These are phyloP conservation scores for Microtus montanus DNA, from an alignment of 2,113 vertebrate genomes.

Conservation along the genomic window DNA sequence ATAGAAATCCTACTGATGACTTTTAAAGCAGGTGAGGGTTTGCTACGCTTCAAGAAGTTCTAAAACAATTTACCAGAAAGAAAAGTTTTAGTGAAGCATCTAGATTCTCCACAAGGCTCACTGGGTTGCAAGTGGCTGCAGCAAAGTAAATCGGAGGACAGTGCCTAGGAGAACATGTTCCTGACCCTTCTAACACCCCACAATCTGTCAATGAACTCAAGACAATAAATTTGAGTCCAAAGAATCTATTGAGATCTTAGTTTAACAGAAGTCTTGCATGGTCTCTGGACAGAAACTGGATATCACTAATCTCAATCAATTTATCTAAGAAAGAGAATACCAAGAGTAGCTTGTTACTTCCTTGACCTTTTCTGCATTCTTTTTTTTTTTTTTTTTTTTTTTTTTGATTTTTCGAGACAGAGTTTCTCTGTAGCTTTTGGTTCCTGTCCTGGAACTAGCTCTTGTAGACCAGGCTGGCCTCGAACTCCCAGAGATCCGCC, in stretches of 20 bases:
- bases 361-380: neutral
- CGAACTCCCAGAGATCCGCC: too few species aligned
- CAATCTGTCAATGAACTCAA: neutral
- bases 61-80: neutral
- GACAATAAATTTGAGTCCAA: neutral
- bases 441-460: too few species aligned
- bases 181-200: neutral
- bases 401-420: too few species aligned
- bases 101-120: neutral
- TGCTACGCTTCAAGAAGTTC: neutral
- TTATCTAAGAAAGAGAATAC: slow-evolving; percentile 49
- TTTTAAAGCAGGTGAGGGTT: slow-evolving; percentile 12
- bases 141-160: neutral
- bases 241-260: slow-evolving; percentile 24
- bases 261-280: slow-evolving; percentile 33
- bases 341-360: neutral
- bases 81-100: slow-evolving; percentile 15
- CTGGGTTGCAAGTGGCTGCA: neutral
- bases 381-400: too few species aligned
- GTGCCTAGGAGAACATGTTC: neutral
- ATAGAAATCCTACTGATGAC: neutral
- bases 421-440: too few species aligned
- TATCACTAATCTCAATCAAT: neutral
- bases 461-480: too few species aligned
- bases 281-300: slow-evolving; percentile 14